Evolutionary conservation across 2,888 invertebrate species (phyloP), one percentile per base, ranked within the genome.

Genomic region (Bruchidius siliquastri): DNA sequence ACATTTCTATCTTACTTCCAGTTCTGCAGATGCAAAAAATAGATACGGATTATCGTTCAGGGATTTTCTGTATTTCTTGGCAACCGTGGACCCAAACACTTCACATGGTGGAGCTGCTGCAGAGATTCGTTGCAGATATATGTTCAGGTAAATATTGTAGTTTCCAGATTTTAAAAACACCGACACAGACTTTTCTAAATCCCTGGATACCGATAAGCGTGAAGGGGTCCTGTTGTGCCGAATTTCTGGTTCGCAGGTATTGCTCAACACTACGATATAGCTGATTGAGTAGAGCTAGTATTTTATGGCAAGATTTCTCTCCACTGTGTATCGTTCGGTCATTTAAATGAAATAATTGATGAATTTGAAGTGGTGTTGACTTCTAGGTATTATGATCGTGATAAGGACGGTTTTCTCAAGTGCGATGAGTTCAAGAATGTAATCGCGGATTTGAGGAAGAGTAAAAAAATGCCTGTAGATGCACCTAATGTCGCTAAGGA

Each of bases 61-160:
- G 71, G 91, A 92, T 80, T 84, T 90, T 76, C 81, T 92, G 77
- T 85, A 90, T 77, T 91, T 93, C 82, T 79, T 90, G 30, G 91
- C 92, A 0, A 90, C 91, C 0, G 83, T 91, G 77, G 93, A 93
- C 80, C 92, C 92, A 0, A 83, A 81, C 67, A 92, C 92, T 0
- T 89, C 88, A 70, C 92, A 93, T 84, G 91, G 84, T 21, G 91
- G 91, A 0, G 87, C 91, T 0, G 87, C 91, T 0, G 92, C 92
- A 0, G 93, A 93, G 83, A 88, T 92, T 77, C 86, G 93, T 66
- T 92, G 92, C 83, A 87, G 91, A 80, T 93, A 92, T 81, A 92
- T 93, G 76, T 93, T 93, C 81, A 80, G 77, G 80, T 81, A 75
- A 76, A 74, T 71, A 2, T n/a, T 30, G 22, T 26, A 71, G 71